These are phyloP conservation scores for Sialia sialis DNA, from an alignment of 2,113 vertebrate species.

Conservation along the genomic window DNA sequence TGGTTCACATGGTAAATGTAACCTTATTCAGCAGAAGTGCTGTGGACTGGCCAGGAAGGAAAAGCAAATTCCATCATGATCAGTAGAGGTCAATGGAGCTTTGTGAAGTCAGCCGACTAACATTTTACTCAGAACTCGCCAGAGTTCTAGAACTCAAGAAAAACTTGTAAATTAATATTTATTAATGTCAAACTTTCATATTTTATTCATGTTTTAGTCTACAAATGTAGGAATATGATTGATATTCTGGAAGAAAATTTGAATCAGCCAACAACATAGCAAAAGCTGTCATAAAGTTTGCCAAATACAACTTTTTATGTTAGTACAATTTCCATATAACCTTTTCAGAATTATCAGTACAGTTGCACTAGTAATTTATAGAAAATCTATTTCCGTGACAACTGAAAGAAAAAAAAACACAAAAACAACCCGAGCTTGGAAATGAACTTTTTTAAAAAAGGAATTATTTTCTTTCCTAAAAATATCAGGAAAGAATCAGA, in stretches of 20 bases:
- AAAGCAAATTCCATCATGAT: background rate
- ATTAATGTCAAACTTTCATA: constrained; percentile 16
- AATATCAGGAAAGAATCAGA: background rate
- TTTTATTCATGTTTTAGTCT: constrained; percentile 30
- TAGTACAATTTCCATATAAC: constrained; percentile 38
- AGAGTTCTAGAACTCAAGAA: background rate
- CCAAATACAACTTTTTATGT: constrained; percentile 13
- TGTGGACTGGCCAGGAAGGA: background rate
- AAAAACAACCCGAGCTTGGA: background rate
- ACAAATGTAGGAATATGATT: background rate
- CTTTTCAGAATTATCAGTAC: constrained; percentile 45
- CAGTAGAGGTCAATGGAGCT: background rate
- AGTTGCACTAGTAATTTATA: constrained; percentile 14
- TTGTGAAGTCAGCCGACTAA: background rate
- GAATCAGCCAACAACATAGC: background rate
- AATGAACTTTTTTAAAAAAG: background rate
- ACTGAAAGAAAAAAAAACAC: background rate
- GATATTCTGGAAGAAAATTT: constrained; percentile 31
- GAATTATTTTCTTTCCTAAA: background rate
- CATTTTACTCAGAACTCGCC: background rate
- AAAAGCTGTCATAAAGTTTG: constrained; percentile 12
- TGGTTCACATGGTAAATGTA: background rate
- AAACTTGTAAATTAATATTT: constrained; percentile 22
- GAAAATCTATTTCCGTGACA: constrained; percentile 14
- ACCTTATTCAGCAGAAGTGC: background rate